phyloP scores from a whole-genome alignment of 2,888 invertebrate species.

The Teinopalpus imperialis region DNA sequence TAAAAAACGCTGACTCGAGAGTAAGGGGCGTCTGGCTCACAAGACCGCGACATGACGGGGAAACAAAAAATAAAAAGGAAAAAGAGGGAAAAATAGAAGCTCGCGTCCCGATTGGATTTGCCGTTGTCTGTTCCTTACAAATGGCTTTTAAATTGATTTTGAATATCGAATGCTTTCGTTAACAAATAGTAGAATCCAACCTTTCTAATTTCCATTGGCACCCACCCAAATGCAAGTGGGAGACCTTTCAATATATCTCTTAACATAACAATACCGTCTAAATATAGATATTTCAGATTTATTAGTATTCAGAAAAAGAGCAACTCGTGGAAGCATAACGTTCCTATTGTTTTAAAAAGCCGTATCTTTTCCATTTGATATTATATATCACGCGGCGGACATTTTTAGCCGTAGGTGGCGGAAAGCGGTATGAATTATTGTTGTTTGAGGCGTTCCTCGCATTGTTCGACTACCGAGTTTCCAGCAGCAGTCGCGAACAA shows the following conservation, averaged over 20 bases:
- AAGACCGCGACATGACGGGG: slow-evolving; percentile 75
- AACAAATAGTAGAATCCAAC: slow-evolving; percentile 45
- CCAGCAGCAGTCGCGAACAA: slow-evolving; percentile 69
- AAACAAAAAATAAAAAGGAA: slow-evolving; percentile 59
- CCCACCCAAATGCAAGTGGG: slow-evolving; percentile 14
- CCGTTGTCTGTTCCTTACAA: slow-evolving; percentile 78
- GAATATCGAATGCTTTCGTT: slow-evolving; percentile 62
- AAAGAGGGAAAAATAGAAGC: slow-evolving; percentile 63
- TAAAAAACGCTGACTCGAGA: slow-evolving; percentile 77
- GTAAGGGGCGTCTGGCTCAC: slow-evolving; percentile 75
- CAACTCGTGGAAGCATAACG: slow-evolving; percentile 50
- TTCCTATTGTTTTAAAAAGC: slow-evolving; percentile 77
- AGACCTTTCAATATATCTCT: slow-evolving; percentile 24
- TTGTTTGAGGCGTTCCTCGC: slow-evolving; percentile 76
- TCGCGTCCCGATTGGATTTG: slow-evolving; percentile 74
- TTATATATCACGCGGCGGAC: slow-evolving; percentile 79
- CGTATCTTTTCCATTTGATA: slow-evolving; percentile 77
- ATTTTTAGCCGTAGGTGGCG: slow-evolving; percentile 82
- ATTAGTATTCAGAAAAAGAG: slow-evolving; percentile 58
- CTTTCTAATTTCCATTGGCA: slow-evolving; percentile 24
- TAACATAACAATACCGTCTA: slow-evolving; percentile 13
- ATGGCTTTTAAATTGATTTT: slow-evolving; percentile 78
- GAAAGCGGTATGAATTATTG: slow-evolving; percentile 81
- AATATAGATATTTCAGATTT: slow-evolving; percentile 41
- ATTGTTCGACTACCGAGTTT: slow-evolving; percentile 72